A percentile compares a stretch with the other conserved stretches of the same genome.
Conservation (phyloP, 2,888 invertebrate genomes). For the Synergus japonicus region DNA sequence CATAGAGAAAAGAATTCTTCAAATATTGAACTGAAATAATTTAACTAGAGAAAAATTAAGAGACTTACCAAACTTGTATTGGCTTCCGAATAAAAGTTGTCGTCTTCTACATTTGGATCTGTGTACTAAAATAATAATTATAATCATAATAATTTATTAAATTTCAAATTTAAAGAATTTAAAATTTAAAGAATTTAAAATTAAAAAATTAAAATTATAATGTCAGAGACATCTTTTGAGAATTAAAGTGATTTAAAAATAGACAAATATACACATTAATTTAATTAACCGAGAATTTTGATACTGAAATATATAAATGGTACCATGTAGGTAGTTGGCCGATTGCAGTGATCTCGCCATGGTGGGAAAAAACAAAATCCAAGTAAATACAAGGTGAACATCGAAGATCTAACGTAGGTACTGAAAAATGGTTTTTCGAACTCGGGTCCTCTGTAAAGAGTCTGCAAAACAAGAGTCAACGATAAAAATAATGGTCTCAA, state of each 20-base stretch:
- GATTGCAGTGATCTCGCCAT: slow-evolving; percentile 91
- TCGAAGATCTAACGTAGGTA: slow-evolving; percentile 95
- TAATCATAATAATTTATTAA: background rate
- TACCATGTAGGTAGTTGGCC: slow-evolving; percentile 86
- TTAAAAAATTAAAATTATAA: background rate
- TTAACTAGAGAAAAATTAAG: background rate
- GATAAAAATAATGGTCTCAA: background rate
- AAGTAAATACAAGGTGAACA: slow-evolving; percentile 94
- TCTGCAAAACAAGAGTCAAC: slow-evolving; percentile 79
- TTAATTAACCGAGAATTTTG: background rate
- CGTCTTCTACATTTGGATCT: slow-evolving; percentile 88
- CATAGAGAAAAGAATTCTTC: background rate
- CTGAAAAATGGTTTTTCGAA: slow-evolving; percentile 97
- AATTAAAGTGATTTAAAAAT: background rate
- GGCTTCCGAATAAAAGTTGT: slow-evolving; percentile 86
- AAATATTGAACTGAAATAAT: background rate
- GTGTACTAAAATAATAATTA: slow-evolving; percentile 80
- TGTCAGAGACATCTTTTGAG: background rate
- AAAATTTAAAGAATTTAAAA: background rate
- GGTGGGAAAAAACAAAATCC: slow-evolving; percentile 94
- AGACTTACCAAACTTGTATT: slow-evolving; percentile 82
- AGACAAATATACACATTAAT: slow-evolving; percentile 41
- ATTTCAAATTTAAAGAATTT: background rate
- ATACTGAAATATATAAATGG: slow-evolving; percentile 19
- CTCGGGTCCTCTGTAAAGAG: slow-evolving; percentile 89